phyloP scores from a whole-genome alignment of 2,113 vertebrate genomes.

The Taxidea taxus region DNA sequence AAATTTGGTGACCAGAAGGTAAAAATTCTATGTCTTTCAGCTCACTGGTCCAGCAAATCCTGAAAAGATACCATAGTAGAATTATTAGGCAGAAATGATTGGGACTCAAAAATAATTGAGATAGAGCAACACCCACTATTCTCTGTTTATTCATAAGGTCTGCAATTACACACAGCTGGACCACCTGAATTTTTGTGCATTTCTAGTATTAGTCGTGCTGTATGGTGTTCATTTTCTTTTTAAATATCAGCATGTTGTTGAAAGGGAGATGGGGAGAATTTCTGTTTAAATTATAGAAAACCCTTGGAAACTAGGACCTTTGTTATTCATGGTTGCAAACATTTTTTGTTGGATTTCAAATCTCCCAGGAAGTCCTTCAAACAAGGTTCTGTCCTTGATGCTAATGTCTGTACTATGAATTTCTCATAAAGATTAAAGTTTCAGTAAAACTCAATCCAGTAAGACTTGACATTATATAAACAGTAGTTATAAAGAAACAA shows the following conservation, averaged over 20 bases:
- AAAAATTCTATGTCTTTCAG: background rate
- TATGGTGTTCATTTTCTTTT: conserved; percentile 26
- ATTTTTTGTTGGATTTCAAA: background rate
- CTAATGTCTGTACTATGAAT: background rate
- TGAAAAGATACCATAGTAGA: background rate
- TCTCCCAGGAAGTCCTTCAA: conserved; percentile 36
- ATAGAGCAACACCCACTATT: background rate
- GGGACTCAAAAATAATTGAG: background rate
- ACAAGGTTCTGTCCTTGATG: background rate
- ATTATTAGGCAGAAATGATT: background rate
- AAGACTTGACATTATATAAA: background rate
- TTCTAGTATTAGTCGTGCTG: background rate
- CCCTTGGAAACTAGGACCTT: background rate
- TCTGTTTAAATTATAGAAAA: conserved; percentile 23
- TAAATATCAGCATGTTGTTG: background rate
- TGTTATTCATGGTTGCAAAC: background rate
- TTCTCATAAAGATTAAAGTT: background rate
- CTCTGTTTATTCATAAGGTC: conserved; percentile 13
- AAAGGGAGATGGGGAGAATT: background rate
- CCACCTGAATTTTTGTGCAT: background rate
- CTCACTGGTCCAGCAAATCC: background rate
- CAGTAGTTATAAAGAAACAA: background rate
- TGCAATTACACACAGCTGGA: background rate
- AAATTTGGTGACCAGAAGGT: background rate
- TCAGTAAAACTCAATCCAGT: background rate